phyloP scores from a whole-genome alignment of 2,888 invertebrate genomes.

The Dexiosoma caninum region DNA sequence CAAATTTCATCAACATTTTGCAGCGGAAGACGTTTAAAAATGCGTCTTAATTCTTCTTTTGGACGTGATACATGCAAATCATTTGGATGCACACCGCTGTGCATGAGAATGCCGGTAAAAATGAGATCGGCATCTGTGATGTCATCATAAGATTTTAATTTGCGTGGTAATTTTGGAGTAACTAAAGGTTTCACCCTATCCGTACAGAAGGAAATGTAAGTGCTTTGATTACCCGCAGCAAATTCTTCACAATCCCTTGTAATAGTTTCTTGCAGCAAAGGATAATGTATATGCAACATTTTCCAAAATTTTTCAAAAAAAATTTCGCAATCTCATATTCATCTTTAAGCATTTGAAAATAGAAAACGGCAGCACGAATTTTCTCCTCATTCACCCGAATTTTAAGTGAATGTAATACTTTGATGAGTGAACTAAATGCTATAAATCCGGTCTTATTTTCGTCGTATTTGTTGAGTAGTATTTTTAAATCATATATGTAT shows the following conservation, averaged over 20 bases:
- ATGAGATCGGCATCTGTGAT: constrained; percentile 68
- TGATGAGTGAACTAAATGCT: constrained; percentile 63
- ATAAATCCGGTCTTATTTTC: constrained; percentile 64
- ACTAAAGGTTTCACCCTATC: constrained; percentile 65
- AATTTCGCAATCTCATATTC: constrained; percentile 64
- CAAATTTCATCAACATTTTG: constrained; percentile 61
- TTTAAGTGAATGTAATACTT: constrained; percentile 64
- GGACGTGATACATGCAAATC: constrained; percentile 69
- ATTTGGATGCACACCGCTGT: constrained; percentile 67
- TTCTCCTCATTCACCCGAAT: constrained; percentile 66
- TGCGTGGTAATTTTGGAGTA: not conserved
- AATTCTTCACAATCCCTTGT: constrained; percentile 54
- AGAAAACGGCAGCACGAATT: constrained; percentile 63
- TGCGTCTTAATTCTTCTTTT: constrained; percentile 66
- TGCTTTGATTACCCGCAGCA: constrained; percentile 67
- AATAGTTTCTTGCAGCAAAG: constrained; percentile 66
- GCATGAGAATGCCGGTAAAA: constrained; percentile 66
- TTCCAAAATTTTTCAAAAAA: constrained; percentile 67
- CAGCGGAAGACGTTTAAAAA: constrained; percentile 66
- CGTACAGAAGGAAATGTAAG: constrained; percentile 70
- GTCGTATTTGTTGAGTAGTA: constrained; percentile 66
- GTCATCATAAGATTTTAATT: constrained; percentile 40
- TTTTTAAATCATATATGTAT: constrained; percentile 66
- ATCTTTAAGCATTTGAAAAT: constrained; percentile 67
- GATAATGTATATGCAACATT: constrained; percentile 67